Evolutionary conservation across 2,113 vertebrate genomes (phyloP), one percentile per base, ranked within the genome.

Genomic region (Seriola dumerili): DNA sequence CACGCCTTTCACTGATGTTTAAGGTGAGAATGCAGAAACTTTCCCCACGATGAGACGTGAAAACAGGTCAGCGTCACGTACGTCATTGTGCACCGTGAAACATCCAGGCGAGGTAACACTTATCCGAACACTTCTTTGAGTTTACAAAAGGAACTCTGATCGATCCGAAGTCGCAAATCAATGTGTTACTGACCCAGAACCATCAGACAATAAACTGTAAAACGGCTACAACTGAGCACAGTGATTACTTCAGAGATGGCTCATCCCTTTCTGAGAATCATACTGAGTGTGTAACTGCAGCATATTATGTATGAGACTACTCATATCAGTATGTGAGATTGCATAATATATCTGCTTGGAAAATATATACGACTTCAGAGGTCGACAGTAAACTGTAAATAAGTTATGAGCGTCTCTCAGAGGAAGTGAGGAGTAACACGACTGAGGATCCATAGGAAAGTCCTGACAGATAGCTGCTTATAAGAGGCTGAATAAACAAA

Each of bases 401-500:
- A 74, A 29, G 64, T 77, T 57, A 72, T 77, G 32, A 79, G 64
- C 17, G 38, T 4, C 38, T 76, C 69, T 63, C n/a, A 55, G 57
- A 72, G 10, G 48, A 80, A 42, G 16, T 66, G 57, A 79, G 17
- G 42, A 40, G 29, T 38, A 58, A 34, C 55, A 54, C 19, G 25
- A 10, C 63, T 9, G 23, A 79, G 42, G 12, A 32, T 40, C 67
- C 23, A 8, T 48, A 14, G 21, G 4, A 74, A 67, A 19, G 6
- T 52, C 54, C 2, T 67, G 46, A 85, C 64, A 73, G 50, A 7
- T 12, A 57, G 40, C 54, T 16, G 19, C 61, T 78, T 59, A 55
- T 2, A 36, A 64, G 11, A 17, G 67, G 14, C 36, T 17, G 72
- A 79, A 76, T 79, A 76, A 83, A 79, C 63, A 89, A 59, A 34